Percentiles rank a stretch among this genome's conserved stretches.
phyloP scores from a whole-genome alignment of 1,140 invertebrate species.

The Philaenus spumarius region DNA sequence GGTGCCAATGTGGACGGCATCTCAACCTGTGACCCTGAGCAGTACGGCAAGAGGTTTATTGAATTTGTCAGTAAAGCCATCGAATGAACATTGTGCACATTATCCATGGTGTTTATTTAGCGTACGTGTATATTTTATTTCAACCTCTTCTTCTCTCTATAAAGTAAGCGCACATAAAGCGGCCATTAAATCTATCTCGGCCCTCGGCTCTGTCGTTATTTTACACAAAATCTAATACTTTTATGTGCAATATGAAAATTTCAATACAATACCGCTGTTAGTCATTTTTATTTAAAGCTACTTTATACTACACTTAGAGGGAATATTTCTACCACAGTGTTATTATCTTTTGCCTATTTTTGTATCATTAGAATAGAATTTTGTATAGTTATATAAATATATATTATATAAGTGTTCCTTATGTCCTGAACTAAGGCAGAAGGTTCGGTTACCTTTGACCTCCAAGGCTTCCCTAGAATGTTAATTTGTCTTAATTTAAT shows the following conservation, averaged over 20 bases:
- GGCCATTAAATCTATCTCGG: not conserved
- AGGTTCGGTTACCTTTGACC: too few species aligned
- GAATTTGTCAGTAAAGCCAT: conserved; percentile 96
- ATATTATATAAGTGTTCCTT: conserved; percentile 7
- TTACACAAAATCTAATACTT: conserved; percentile 1
- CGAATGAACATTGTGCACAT: conserved; percentile 49
- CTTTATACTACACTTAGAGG: not conserved
- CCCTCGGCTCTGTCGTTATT: not conserved
- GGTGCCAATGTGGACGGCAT: conserved; percentile 96
- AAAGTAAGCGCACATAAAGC: conserved; percentile 11
- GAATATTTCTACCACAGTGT: conserved; percentile 2
- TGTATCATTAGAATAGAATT: conserved; percentile 11
- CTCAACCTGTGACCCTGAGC: conserved; percentile 96
- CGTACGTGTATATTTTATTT: not conserved
- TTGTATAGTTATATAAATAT: conserved; percentile 14
- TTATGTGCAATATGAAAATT: conserved; percentile 13
- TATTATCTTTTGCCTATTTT: conserved; percentile 13
- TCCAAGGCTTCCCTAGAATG: too few species aligned
- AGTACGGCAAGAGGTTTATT: conserved; percentile 95
- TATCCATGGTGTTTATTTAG: not conserved
- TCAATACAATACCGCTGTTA: not conserved
- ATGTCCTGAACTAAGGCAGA: not conserved
- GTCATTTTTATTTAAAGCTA: not conserved
- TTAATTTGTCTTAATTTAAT: too few species aligned
- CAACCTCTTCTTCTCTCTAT: not conserved